Percentiles rank a stretch among this genome's conserved stretches.
phyloP scores from a whole-genome alignment of 2,797 vertebrate genomes.

The Gobionotothen gibberifrons region DNA sequence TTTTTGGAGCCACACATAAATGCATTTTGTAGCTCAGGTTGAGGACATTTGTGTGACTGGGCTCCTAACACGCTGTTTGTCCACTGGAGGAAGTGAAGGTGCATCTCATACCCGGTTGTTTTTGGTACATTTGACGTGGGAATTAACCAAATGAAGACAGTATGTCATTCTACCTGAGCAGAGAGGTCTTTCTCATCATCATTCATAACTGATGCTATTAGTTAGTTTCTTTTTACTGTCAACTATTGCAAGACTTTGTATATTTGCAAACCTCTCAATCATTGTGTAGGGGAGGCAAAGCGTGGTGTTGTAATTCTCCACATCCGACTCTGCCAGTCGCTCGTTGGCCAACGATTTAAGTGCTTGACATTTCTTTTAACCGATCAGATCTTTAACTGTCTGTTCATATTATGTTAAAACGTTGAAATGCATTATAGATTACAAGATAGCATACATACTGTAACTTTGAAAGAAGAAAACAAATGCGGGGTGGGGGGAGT shows the following conservation, averaged over 20 bases:
- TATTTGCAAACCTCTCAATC: slow-evolving; percentile 74
- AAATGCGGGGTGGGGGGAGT: slow-evolving; percentile 38
- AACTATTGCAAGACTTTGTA: slow-evolving; percentile 75
- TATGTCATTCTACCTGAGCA: slow-evolving; percentile 48
- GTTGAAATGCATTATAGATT: slow-evolving; percentile 77
- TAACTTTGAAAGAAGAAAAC: slow-evolving; percentile 63
- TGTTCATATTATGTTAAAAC: slow-evolving; percentile 88
- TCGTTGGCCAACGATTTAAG: slow-evolving; percentile 80
- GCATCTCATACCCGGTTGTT: slow-evolving; percentile 42
- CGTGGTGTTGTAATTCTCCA: slow-evolving; percentile 68
- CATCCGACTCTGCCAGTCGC: slow-evolving; percentile 75
- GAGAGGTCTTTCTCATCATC: slow-evolving; percentile 55
- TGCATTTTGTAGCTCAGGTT: slow-evolving; percentile 56
- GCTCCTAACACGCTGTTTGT: slow-evolving; percentile 44
- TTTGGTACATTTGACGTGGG: slow-evolving; percentile 35
- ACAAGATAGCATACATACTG: slow-evolving; percentile 70
- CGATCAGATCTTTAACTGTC: slow-evolving; percentile 92
- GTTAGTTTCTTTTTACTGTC: slow-evolving; percentile 68
- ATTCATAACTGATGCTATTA: slow-evolving; percentile 63
- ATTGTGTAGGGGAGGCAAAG: slow-evolving; percentile 56
- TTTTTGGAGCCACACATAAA: slow-evolving; percentile 59
- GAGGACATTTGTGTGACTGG: slow-evolving; percentile 47
- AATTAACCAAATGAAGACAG: slow-evolving; percentile 56
- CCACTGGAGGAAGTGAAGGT: slow-evolving; percentile 34
- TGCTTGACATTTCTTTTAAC: slow-evolving; percentile 91